Conservation (phyloP, 2,113 vertebrate species). For the Pterocles orientalis region DNA sequence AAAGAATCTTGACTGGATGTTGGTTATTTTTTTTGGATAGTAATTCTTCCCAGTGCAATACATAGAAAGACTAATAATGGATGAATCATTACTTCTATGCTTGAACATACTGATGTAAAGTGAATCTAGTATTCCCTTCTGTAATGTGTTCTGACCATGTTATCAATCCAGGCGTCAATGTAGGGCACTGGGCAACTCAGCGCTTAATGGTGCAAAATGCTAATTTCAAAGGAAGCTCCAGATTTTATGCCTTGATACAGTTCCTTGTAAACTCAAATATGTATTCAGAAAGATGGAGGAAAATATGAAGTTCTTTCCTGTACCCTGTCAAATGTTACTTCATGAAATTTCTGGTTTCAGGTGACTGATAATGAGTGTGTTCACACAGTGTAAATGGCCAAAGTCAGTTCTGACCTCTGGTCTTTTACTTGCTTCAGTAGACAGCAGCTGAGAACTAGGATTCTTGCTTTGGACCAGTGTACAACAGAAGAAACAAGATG, state of each 20-base stretch:
- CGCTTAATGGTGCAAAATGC: background rate
- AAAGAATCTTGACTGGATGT: background rate
- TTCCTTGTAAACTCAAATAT: background rate
- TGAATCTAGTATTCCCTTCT: background rate
- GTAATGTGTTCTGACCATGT: background rate
- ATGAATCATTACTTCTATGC: background rate
- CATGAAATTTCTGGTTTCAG: background rate
- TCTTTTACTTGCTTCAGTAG: background rate
- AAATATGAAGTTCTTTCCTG: background rate
- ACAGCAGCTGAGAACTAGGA: background rate
- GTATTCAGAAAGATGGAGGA: background rate
- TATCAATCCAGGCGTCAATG: accelerated
- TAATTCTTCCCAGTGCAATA: background rate
- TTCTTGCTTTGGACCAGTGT: background rate
- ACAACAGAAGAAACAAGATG: background rate
- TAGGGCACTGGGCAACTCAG: background rate
- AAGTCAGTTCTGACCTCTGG: background rate
- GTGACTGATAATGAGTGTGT: background rate
- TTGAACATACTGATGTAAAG: background rate
- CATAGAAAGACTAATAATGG: background rate
- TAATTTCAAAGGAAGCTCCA: background rate
- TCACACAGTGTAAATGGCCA: background rate
- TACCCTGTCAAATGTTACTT: background rate
- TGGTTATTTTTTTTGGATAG: background rate
- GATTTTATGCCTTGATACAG: background rate